Percentiles rank a stretch among this genome's conserved stretches.
These are phyloP conservation scores for Corythornis cristatus DNA, from an alignment of 2,113 vertebrate genomes.

Conservation along the genomic window DNA sequence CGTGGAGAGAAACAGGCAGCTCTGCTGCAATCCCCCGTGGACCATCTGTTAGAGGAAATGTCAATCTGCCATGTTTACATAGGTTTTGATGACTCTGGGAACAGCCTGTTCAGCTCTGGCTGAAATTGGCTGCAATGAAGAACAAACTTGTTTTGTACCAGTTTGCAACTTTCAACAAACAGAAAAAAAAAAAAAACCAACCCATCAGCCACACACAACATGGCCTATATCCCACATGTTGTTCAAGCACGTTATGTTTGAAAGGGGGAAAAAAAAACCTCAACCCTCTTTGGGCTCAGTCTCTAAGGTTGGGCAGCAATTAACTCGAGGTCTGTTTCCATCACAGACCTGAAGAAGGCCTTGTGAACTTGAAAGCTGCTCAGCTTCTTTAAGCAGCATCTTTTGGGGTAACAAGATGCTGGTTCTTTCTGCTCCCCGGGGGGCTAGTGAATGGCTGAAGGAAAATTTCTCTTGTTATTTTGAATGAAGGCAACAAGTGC, in stretches of 20 bases:
- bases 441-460: not conserved
- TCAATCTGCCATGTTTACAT: slow-evolving; percentile 73
- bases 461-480: not conserved
- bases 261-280: not conserved
- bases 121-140: slow-evolving; percentile 68
- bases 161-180: slow-evolving; percentile 69
- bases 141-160: slow-evolving; percentile 72
- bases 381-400: not conserved
- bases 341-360: not conserved
- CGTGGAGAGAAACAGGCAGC: slow-evolving; percentile 50
- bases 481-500: not conserved
- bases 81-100: slow-evolving; percentile 72
- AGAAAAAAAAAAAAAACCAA: slow-evolving; percentile 6
- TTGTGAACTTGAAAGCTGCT: not conserved
- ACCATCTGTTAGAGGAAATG: slow-evolving; percentile 67
- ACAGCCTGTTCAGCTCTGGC: slow-evolving; percentile 67
- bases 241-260: not conserved
- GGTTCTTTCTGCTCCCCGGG: not conserved
- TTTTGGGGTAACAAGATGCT: not conserved
- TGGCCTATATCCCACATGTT: slow-evolving; percentile 53
- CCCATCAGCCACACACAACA: slow-evolving; percentile 55
- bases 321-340: slow-evolving; percentile 11
- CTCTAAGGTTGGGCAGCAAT: not conserved
- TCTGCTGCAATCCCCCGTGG: slow-evolving; percentile 53
- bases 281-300: not conserved